Percentiles rank a stretch among this genome's conserved stretches.
Conservation (phyloP, 2,888 invertebrate species). For the Lepetodrilus schrolli region DNA sequence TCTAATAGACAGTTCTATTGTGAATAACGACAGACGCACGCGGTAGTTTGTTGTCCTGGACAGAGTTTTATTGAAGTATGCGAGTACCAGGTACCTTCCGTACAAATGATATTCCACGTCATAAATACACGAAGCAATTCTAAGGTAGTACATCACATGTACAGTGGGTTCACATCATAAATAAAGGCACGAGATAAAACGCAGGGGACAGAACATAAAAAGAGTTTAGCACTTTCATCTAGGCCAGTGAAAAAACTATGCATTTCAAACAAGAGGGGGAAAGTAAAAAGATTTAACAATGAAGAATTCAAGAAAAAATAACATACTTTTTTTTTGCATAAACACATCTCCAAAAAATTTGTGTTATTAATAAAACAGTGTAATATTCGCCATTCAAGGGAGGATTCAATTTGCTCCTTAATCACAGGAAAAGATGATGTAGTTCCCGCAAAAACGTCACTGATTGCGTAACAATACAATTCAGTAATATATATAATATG, state of each 20-base stretch:
- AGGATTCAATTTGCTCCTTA: neutral
- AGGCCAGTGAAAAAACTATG: slow-evolving; percentile 14
- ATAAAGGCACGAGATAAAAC: slow-evolving; percentile 49
- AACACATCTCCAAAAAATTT: slow-evolving; percentile 17
- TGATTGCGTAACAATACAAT: neutral
- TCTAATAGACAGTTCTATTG: too few species aligned
- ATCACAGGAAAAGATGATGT: slow-evolving; percentile 9
- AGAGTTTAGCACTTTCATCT: slow-evolving; percentile 20
- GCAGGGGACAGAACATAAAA: neutral
- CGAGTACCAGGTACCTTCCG: slow-evolving; percentile 63
- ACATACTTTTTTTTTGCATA: slow-evolving; percentile 19
- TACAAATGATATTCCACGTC: slow-evolving; percentile 43
- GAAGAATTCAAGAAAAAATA: slow-evolving; percentile 26
- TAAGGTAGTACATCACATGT: slow-evolving; percentile 56
- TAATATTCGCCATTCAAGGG: slow-evolving; percentile 18
- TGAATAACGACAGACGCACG: too few species aligned
- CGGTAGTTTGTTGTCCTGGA: slow-evolving; percentile 30
- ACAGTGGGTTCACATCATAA: slow-evolving; percentile 42
- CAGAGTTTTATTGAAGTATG: slow-evolving; percentile 61
- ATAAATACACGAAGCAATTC: slow-evolving; percentile 61
- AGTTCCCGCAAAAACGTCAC: slow-evolving; percentile 23
- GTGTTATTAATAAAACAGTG: slow-evolving; percentile 1
- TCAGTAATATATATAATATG: neutral
- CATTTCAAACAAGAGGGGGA: slow-evolving; percentile 20
- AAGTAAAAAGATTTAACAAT: slow-evolving; percentile 3